Conservation (phyloP, 2,797 vertebrate species). For the Oceanodroma leucorhoa region DNA sequence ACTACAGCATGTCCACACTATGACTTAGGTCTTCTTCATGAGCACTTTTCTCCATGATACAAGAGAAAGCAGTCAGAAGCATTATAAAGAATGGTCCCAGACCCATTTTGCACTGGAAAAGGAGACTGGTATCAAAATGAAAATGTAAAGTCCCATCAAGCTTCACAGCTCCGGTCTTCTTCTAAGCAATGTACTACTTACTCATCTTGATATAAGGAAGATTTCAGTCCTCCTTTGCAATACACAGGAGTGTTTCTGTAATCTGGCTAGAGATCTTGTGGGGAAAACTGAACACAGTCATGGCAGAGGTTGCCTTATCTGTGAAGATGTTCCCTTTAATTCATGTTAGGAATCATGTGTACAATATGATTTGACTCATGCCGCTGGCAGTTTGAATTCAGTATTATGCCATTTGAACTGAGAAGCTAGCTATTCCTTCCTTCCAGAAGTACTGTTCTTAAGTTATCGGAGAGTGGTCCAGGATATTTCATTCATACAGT, state of each 20-base stretch:
- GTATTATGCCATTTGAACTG: background rate
- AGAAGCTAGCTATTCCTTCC: background rate
- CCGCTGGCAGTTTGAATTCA: background rate
- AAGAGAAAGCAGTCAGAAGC: background rate
- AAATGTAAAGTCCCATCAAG: background rate
- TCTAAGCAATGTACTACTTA: background rate
- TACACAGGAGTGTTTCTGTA: background rate
- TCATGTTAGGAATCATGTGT: background rate
- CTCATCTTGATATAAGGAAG: background rate
- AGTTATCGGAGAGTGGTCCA: background rate
- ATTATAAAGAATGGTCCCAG: background rate
- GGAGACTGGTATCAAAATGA: background rate
- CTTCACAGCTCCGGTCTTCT: background rate
- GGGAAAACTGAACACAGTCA: background rate
- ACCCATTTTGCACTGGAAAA: background rate
- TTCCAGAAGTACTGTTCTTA: background rate
- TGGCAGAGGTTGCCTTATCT: background rate
- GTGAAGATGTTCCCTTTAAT: background rate
- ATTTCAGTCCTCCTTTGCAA: background rate
- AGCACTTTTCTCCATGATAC: background rate
- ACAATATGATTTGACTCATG: background rate
- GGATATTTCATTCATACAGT: background rate
- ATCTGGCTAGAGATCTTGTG: background rate
- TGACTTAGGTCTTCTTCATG: background rate
- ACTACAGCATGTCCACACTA: background rate